Evolutionary conservation across 2,797 vertebrate species (phyloP).

Genomic region (Alauda arvensis): DNA sequence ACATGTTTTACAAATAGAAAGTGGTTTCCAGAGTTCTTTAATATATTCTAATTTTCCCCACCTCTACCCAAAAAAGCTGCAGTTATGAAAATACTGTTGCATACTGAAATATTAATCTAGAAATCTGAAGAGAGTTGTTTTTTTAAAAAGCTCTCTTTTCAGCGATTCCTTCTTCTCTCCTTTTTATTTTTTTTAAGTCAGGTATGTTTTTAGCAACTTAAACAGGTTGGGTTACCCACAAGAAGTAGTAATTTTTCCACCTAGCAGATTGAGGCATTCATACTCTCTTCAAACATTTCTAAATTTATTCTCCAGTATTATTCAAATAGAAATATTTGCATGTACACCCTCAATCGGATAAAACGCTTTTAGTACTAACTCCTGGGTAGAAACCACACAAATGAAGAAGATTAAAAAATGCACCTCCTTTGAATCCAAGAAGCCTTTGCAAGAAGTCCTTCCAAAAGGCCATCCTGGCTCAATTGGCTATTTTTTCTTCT

Average conservation of each 20-base stretch:
- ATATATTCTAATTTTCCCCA: slow-evolving; percentile 71
- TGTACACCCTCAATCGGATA: slow-evolving; percentile 65
- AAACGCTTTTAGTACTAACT: slow-evolving; percentile 61
- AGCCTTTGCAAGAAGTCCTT: background rate
- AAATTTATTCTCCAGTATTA: slow-evolving; percentile 77
- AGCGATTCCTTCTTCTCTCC: slow-evolving; percentile 35
- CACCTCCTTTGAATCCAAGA: slow-evolving; percentile 16
- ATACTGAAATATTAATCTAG: slow-evolving; percentile 70
- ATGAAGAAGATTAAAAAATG: slow-evolving; percentile 63
- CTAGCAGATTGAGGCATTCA: slow-evolving; percentile 76
- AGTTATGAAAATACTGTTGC: slow-evolving; percentile 73
- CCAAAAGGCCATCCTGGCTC: background rate
- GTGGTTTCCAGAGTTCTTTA: slow-evolving; percentile 70
- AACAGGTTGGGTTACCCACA: slow-evolving; percentile 78
- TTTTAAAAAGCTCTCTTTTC: slow-evolving; percentile 69
- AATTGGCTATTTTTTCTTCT: background rate
- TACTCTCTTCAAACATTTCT: slow-evolving; percentile 76
- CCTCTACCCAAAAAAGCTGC: slow-evolving; percentile 70
- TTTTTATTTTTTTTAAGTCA: slow-evolving; percentile 16
- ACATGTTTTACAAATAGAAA: slow-evolving; percentile 73
- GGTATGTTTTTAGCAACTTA: slow-evolving; percentile 79
- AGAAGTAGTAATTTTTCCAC: slow-evolving; percentile 76
- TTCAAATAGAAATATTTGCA: slow-evolving; percentile 77
- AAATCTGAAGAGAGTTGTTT: slow-evolving; percentile 68
- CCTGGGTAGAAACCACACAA: slow-evolving; percentile 60